Conservation (phyloP, 2,113 vertebrate genomes). For the Scytalopus superciliaris region DNA sequence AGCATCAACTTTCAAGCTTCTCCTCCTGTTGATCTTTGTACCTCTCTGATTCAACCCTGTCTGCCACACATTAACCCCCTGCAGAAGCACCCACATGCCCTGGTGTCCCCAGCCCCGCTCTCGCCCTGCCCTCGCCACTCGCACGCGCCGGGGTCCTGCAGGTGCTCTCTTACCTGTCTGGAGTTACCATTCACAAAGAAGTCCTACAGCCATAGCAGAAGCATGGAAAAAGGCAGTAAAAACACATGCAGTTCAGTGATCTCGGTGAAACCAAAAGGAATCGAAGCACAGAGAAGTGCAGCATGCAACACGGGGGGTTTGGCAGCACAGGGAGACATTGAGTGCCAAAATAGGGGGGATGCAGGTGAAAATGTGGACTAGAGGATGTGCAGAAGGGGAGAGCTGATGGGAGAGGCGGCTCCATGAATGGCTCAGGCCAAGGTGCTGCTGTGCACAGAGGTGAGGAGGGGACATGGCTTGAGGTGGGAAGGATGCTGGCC, state of each 20-base stretch:
- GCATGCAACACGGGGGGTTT: background rate
- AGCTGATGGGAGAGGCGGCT: background rate
- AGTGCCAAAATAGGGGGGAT: background rate
- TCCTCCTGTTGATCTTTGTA: background rate
- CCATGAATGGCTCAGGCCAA: background rate
- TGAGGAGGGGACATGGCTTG: background rate
- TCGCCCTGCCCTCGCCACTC: background rate
- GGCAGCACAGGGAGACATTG: background rate
- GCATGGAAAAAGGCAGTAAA: slow-evolving; percentile 92
- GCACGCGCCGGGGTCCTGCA: background rate
- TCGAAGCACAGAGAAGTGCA: slow-evolving; percentile 44
- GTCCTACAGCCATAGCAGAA: slow-evolving; percentile 97
- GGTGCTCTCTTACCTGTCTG: slow-evolving; percentile 93
- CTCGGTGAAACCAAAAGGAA: slow-evolving; percentile 73
- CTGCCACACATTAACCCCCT: background rate
- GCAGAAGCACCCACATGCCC: fast-evolving
- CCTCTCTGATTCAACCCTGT: background rate
- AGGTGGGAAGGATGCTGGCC: background rate
- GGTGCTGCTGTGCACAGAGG: background rate
- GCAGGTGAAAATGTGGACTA: background rate
- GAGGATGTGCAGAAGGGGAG: background rate
- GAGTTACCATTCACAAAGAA: slow-evolving; percentile 97
- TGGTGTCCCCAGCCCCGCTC: fast-evolving
- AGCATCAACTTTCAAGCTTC: background rate
- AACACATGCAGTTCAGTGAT: slow-evolving; percentile 87